Conservation (phyloP, 2,113 vertebrate species). For the Dromas ardeola region DNA sequence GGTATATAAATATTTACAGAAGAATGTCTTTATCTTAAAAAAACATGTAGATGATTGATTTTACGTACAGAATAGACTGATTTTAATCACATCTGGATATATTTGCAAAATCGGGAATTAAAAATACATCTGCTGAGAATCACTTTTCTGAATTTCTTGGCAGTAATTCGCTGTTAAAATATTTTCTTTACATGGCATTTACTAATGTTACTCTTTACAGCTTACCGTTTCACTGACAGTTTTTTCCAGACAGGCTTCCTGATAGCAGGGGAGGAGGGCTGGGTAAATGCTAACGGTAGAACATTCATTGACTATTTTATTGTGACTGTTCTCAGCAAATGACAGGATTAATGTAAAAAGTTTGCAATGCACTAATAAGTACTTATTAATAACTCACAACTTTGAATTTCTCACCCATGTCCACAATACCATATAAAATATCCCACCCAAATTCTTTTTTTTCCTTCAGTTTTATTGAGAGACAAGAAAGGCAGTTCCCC, state of each 20-base stretch:
- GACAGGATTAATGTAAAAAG: background rate
- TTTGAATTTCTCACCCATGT: background rate
- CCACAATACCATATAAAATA: background rate
- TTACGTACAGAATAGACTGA: background rate
- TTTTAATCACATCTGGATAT: background rate
- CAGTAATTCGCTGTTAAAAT: constrained; percentile 18
- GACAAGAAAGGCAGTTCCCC: background rate
- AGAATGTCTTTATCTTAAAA: background rate
- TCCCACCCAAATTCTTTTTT: background rate
- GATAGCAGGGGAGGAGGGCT: background rate
- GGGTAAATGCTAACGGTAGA: background rate
- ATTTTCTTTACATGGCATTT: constrained; percentile 38
- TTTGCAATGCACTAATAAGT: background rate
- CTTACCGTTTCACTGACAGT: background rate
- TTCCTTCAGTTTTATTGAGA: background rate
- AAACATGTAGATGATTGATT: background rate
- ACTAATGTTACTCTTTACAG: background rate
- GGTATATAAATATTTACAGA: background rate
- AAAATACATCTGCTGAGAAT: background rate
- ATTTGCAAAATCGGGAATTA: constrained; percentile 8
- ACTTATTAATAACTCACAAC: background rate
- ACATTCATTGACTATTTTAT: background rate
- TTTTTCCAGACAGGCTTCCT: constrained; percentile 15
- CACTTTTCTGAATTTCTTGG: constrained; percentile 1
- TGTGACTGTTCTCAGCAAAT: background rate